A percentile compares a stretch with the other conserved stretches of the same genome.
Conservation (phyloP, 2,113 vertebrate genomes). For the Aplodontia rufa region DNA sequence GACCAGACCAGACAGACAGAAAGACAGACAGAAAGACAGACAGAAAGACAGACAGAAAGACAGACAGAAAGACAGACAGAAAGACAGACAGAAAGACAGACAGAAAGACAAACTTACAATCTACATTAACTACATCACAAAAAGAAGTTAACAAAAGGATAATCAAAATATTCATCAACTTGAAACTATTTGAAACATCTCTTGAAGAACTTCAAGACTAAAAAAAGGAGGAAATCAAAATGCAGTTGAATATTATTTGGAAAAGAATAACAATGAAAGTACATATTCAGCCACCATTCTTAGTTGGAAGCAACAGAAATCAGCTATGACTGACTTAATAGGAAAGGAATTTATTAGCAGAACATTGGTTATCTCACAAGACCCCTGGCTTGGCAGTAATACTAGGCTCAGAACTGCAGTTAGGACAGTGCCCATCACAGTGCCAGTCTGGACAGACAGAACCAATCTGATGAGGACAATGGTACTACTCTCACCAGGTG, state of each 20-base stretch:
- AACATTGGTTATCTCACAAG: background rate
- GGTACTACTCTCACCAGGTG: background rate
- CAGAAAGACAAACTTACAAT: no score
- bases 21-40: no score
- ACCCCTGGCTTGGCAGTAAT: background rate
- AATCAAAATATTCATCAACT: background rate
- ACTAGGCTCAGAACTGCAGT: background rate
- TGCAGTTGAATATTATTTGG: background rate
- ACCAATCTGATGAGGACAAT: background rate
- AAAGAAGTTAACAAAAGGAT: background rate
- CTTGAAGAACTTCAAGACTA: background rate
- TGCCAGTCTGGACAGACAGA: background rate
- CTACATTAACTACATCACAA: background rate
- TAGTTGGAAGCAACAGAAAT: background rate
- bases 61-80: no score
- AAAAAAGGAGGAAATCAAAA: constrained; percentile 7
- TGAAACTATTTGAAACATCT: background rate
- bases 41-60: no score
- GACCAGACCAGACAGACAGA: no score
- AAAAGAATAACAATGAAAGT: background rate
- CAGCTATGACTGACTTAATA: background rate
- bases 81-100: no score
- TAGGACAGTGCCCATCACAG: background rate
- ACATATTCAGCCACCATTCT: background rate
- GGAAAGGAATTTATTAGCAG: background rate